Conservation (phyloP, 2,113 vertebrate genomes). For the Serranochromis macrocephalus region DNA sequence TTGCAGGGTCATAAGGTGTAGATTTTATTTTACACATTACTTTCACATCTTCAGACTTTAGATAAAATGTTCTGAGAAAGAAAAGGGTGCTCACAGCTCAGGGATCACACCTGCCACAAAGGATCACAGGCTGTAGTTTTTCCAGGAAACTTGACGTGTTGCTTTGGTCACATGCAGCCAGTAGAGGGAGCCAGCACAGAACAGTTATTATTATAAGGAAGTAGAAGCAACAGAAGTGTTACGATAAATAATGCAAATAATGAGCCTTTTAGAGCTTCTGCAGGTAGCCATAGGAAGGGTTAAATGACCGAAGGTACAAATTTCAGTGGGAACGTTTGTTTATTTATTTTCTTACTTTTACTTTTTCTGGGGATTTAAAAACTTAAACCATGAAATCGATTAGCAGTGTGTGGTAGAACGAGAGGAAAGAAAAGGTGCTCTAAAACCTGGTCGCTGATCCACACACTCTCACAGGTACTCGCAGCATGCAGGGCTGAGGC, state of each 20-base stretch:
- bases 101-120: not conserved
- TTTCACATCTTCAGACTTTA: not conserved
- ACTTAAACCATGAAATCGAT: not conserved
- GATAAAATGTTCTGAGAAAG: not conserved
- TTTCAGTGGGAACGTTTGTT: not conserved
- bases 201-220: not conserved
- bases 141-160: not conserved
- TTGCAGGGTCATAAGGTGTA: not conserved
- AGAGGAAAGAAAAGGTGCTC: not conserved
- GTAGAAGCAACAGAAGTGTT: not conserved
- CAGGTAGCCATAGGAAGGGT: not conserved
- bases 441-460: not conserved
- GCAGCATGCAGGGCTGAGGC: not conserved
- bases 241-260: not conserved
- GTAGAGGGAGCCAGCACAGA: conserved; percentile 17
- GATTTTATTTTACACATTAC: not conserved
- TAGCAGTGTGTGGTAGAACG: not conserved
- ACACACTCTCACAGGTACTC: not conserved
- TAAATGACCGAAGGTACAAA: rapidly evolving
- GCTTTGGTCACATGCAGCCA: not conserved
- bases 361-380: not conserved
- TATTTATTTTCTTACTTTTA: not conserved
- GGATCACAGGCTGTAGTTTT: not conserved
- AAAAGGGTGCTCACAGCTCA: not conserved
- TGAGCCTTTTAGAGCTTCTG: not conserved